Evolutionary conservation across 1,140 invertebrate species (phyloP).

Genomic region (Drosophila carrolli): DNA sequence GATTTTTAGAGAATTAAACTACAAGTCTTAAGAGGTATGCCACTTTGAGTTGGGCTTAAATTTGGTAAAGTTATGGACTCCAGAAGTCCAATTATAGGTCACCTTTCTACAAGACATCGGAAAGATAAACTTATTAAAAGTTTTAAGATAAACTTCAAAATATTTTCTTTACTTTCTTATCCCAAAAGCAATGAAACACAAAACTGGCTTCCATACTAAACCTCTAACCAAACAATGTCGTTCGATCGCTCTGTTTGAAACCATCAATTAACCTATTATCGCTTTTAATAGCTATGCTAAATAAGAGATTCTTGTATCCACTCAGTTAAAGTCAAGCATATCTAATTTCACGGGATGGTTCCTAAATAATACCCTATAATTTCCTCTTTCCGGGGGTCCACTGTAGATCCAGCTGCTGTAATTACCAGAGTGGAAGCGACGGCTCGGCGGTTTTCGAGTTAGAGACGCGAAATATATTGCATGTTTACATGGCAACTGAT

Average conservation of each 20-base stretch:
- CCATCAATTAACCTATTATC: conserved; percentile 26
- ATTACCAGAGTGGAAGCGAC: conserved; percentile 29
- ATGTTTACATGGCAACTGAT: conserved; percentile 82
- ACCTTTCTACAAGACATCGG: too few species aligned
- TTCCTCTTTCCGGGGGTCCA: conserved; percentile 21
- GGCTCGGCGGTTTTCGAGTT: conserved; percentile 31
- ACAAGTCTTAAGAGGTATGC: too few species aligned
- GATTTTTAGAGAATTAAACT: too few species aligned
- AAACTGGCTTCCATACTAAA: too few species aligned
- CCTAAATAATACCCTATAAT: conserved; percentile 9
- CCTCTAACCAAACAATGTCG: too few species aligned
- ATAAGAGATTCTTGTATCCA: background rate
- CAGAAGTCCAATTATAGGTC: too few species aligned
- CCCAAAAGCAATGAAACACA: too few species aligned
- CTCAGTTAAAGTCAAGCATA: background rate
- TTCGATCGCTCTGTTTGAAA: background rate
- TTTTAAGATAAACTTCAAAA: too few species aligned
- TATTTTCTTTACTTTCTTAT: too few species aligned
- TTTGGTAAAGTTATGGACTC: too few species aligned
- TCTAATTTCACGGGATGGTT: background rate
- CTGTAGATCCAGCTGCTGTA: conserved; percentile 53
- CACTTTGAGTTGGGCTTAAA: too few species aligned
- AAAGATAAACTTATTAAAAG: too few species aligned
- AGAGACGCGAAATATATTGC: conserved; percentile 79
- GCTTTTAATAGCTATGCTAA: conserved; percentile 1